Evolutionary conservation across 1,140 invertebrate genomes (phyloP).

Genomic region (Leptonema lineaticorne): DNA sequence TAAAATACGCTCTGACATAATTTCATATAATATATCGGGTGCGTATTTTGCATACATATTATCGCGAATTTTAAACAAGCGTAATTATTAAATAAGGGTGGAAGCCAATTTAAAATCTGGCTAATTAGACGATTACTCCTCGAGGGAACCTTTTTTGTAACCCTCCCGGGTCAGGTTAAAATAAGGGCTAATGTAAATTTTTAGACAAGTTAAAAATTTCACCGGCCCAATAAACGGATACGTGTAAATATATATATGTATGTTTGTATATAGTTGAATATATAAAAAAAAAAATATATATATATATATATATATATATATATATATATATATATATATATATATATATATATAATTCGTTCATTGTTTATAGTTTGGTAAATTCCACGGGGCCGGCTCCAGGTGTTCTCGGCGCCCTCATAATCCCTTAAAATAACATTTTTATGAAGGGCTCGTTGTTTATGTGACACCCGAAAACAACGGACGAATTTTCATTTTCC

Average conservation of each 20-base stretch:
- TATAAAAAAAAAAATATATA: background rate
- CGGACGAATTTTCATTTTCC: background rate
- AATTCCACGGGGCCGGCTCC: slow-evolving; percentile 6
- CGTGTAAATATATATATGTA: background rate
- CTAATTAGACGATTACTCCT: no score
- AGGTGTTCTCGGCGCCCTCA: slow-evolving; percentile 4
- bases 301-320: background rate
- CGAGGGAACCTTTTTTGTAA: no score
- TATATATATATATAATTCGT: background rate
- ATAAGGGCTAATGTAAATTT: no score
- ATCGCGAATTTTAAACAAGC: no score
- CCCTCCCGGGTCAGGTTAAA: no score
- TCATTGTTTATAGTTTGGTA: background rate
- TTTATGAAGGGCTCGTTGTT: slow-evolving; percentile 14
- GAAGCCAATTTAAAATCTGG: no score
- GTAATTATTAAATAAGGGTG: no score
- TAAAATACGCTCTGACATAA: no score
- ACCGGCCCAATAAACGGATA: background rate
- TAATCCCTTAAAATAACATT: slow-evolving; percentile 19
- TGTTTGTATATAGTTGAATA: background rate
- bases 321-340: background rate
- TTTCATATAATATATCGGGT: no score
- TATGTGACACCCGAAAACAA: slow-evolving; percentile 18
- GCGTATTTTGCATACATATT: no score
- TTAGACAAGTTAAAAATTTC: no score